Evolutionary conservation across 2,888 invertebrate species (phyloP), one percentile per base, ranked within the genome.

Genomic region (Sinotaia quadrata): DNA sequence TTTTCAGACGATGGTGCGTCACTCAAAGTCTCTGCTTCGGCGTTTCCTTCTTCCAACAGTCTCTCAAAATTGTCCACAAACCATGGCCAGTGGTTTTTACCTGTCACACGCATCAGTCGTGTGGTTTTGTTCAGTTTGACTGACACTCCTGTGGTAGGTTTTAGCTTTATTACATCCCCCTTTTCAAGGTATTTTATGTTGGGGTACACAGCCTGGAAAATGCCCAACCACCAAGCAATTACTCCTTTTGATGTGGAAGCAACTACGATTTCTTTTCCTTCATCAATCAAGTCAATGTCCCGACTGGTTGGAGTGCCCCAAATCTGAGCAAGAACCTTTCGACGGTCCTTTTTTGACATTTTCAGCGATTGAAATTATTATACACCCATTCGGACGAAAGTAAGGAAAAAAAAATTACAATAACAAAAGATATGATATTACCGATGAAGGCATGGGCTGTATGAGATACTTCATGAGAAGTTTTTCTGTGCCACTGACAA

Each of bases 41-140:
- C 80, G 54, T 82, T 83, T 0, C 82, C 83, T 41, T 81, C 76
- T 67, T 85, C 84, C 49, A 85, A 74, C n/a, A 85, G 77, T 51
- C 77, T 77, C 2, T 78, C 79, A 68, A 85, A 84, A 52, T 81
- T 82, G 56, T 83, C 81, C 8, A 83, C 78, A 72, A 85, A 78
- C 85, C 85, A 85, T 0, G 75, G 74, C 81, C 84, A 80, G 72
- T 84, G 84, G 59, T 81, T 77, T 57, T 82, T 82, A 7, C 85
- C 85, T 15, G 76, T 73, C 2, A 84, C 76, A 62, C 79, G 80
- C 80, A 84, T 74, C 0, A 82, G 77, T 4, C 80, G 77, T 2
- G 79, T 80, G 18, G 78, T 72, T 66, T 82, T 83, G 69, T 84
- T 84, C 12, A 85, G 71, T 61, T 83, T 84, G 18, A 85, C 65